Evolutionary conservation across 2,113 vertebrate species (phyloP).

Genomic region (Ammodytes dubius): DNA sequence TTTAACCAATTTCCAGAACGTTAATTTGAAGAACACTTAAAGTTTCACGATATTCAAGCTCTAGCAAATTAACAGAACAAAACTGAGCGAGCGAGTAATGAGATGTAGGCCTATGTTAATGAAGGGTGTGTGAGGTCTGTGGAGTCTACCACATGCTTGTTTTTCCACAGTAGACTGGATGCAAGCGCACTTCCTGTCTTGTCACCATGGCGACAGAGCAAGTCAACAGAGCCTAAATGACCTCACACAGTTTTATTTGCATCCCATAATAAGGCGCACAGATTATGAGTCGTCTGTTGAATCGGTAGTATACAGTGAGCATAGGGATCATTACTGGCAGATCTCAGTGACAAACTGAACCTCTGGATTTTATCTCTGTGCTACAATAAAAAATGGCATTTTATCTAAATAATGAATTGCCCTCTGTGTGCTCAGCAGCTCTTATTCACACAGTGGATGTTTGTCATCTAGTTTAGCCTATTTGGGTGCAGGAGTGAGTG

Average conservation of each 20-base stretch:
- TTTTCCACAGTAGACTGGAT: slow-evolving; percentile 67
- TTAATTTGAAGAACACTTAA: background rate
- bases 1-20: background rate
- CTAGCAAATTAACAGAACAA: background rate
- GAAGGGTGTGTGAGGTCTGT: background rate
- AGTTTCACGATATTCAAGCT: background rate
- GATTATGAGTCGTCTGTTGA: slow-evolving; percentile 45
- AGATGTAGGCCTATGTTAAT: slow-evolving; percentile 1
- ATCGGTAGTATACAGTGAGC: slow-evolving; percentile 18
- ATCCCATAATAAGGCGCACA: slow-evolving; percentile 40
- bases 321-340: slow-evolving; percentile 16
- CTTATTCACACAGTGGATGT: slow-evolving; percentile 3
- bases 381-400: slow-evolving; percentile 25
- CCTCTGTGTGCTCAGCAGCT: slow-evolving; percentile 4
- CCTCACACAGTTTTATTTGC: slow-evolving; percentile 70
- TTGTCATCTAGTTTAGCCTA: slow-evolving; percentile 28
- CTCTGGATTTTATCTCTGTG: slow-evolving; percentile 2
- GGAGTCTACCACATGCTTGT: slow-evolving; percentile 60
- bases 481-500: background rate
- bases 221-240: slow-evolving; percentile 74
- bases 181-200: slow-evolving; percentile 59
- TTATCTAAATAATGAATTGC: slow-evolving; percentile 44
- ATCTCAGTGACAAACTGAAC: slow-evolving; percentile 11
- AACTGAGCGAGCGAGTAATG: background rate
- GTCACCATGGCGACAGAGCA: slow-evolving; percentile 68